Conservation (phyloP, 2,797 vertebrate genomes). For the Halcyon leucocephala region DNA sequence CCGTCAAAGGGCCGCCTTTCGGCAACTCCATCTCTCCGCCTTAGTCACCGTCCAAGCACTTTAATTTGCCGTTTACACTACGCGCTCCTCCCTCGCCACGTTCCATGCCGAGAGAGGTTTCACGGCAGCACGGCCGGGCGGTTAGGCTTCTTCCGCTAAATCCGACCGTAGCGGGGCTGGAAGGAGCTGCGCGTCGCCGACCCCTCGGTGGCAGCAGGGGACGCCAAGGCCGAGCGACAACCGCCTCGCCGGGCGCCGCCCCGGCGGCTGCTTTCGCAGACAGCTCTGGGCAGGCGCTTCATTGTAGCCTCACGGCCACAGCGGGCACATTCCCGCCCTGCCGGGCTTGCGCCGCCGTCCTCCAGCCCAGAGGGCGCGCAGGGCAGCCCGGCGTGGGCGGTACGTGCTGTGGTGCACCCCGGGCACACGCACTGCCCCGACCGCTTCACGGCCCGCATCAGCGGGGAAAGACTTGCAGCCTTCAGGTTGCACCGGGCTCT, state of each 20-base stretch:
- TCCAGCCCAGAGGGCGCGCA: background rate
- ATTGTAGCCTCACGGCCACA: too few species aligned
- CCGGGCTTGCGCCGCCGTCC: background rate
- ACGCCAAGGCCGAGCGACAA: too few species aligned
- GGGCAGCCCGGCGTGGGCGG: background rate
- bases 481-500: background rate
- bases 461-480: background rate
- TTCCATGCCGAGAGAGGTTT: fast-evolving
- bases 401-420: background rate
- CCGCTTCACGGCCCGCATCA: background rate
- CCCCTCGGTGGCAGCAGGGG: too few species aligned
- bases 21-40: background rate
- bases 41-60: background rate
- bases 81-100: background rate
- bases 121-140: background rate
- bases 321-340: too few species aligned
- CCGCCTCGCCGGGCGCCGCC: too few species aligned
- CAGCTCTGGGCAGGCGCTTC: too few species aligned
- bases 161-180: background rate
- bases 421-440: background rate
- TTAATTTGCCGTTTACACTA: fast-evolving
- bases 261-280: too few species aligned
- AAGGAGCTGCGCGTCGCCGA: too few species aligned
- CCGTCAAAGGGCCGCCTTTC: background rate
- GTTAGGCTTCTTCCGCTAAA: background rate